Percentiles rank a stretch among this genome's conserved stretches.
These are phyloP conservation scores for Gnathonemus longibarbis DNA, from an alignment of 2,113 vertebrate species.

Conservation along the genomic window DNA sequence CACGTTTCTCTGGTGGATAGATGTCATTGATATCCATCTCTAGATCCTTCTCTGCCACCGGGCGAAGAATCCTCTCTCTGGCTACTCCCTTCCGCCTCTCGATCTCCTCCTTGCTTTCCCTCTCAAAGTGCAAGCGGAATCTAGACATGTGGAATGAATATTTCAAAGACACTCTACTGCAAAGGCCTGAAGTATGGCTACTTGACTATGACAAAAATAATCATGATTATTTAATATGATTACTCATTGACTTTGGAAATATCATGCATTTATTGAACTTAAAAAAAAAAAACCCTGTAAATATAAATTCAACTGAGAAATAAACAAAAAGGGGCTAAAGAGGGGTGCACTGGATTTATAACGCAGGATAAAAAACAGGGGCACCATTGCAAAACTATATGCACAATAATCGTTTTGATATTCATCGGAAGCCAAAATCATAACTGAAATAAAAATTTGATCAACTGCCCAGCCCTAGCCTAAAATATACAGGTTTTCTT, in stretches of 20 bases:
- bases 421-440: background rate
- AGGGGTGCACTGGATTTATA: background rate
- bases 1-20: conserved; percentile 75
- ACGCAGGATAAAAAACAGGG: background rate
- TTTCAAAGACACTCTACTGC: background rate
- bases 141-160: conserved; percentile 39
- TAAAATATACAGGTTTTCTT: background rate
- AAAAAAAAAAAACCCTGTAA: background rate
- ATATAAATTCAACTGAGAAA: background rate
- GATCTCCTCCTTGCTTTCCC: conserved; percentile 78
- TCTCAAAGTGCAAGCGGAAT: conserved; percentile 78
- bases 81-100: conserved; percentile 74
- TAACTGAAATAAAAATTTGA: background rate
- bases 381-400: background rate
- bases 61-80: conserved; percentile 64
- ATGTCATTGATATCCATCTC: conserved; percentile 71
- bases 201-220: background rate
- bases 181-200: background rate
- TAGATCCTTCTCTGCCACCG: conserved; percentile 56
- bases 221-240: background rate
- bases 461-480: background rate
- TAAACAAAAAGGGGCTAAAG: background rate
- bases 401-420: background rate
- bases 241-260: background rate
- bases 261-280: background rate